Conservation (phyloP, 2,113 vertebrate species). For the Nannospalax galili region DNA sequence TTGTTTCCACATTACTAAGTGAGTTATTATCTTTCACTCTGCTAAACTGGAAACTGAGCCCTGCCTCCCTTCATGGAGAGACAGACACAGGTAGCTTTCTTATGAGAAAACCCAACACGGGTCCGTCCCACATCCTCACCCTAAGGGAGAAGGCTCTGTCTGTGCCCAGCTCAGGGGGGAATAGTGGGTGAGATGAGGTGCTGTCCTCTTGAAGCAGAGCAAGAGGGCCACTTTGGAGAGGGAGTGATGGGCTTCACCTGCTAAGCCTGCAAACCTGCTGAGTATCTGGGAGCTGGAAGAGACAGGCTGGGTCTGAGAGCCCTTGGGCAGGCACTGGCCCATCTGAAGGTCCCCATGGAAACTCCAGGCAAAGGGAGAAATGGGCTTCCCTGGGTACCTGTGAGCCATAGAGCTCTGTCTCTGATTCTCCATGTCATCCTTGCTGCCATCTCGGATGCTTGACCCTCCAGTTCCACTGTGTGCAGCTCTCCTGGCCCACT, state of each 20-base stretch:
- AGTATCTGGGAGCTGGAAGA: not conserved
- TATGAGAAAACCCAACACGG: rapidly evolving
- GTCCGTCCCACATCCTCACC: rapidly evolving
- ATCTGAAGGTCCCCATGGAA: not conserved
- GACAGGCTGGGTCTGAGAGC: not conserved
- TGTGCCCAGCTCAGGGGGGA: not conserved
- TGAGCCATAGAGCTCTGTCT: not conserved
- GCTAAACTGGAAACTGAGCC: not conserved
- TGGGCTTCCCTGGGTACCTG: rapidly evolving
- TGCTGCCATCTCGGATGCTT: no score
- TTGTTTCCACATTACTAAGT: not conserved
- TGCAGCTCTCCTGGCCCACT: no score
- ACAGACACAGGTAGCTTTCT: not conserved
- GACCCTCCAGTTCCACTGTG: not conserved
- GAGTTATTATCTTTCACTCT: no score
- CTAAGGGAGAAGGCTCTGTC: no score
- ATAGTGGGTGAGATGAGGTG: not conserved
- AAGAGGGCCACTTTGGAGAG: not conserved
- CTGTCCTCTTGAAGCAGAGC: not conserved
- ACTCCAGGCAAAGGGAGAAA: not conserved
- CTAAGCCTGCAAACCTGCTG: not conserved
- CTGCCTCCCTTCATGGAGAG: not conserved
- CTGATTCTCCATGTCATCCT: not conserved
- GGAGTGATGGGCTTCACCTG: no score
- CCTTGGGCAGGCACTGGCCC: not conserved